Evolutionary conservation across 2,113 vertebrate genomes (phyloP), one percentile per base, ranked within the genome.

Genomic region (Phycodurus eques): DNA sequence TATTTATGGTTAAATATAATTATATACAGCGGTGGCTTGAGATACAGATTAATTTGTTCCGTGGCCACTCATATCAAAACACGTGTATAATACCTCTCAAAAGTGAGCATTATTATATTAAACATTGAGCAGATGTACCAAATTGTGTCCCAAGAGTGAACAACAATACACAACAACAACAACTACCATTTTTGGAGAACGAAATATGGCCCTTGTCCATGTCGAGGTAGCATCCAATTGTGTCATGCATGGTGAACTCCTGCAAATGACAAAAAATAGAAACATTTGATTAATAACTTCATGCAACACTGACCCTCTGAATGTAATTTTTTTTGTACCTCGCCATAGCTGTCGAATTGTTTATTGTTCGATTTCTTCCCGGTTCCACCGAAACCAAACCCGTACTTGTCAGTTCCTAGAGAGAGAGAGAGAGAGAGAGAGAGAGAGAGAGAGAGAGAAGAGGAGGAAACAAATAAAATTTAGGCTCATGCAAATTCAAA

Each of bases 221-320:
- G 83, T 99, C 97, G 68, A 98, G 59, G 57, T 95, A 98, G 84
- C 96, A 99, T 1, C 98, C 97, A 54, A 98, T 94, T 0, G 93
- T 95, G 85, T 99, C 98, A 15, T 98, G 98, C 98, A 99, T 98
- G 47, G 98, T 99, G 78, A 97, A 99, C 82, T 99, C 96, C 98
- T 99, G 60, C 0, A 80, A 79, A 79, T 0, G 1, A 13, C 31
- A 6, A 66, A 1, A 56, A 74, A 71, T 1, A 54, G 67, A 35
- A 15, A 53, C 1, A 22, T 51, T 33, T 49, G 3, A 11, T 14
- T 46, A 5, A 27, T 22, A 15, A 62, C 0, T 9, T 12, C 12
- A 9, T 22, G 60, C 5, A 6, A 6, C 22, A 9, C 9, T 1
- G 27, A 57, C 0, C 4, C 56, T 13, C 11, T 31, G 5, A 56